Evolutionary conservation across 92 coral and sea anemone species (phyloP).

Genomic region (Pocillopora grandis): DNA sequence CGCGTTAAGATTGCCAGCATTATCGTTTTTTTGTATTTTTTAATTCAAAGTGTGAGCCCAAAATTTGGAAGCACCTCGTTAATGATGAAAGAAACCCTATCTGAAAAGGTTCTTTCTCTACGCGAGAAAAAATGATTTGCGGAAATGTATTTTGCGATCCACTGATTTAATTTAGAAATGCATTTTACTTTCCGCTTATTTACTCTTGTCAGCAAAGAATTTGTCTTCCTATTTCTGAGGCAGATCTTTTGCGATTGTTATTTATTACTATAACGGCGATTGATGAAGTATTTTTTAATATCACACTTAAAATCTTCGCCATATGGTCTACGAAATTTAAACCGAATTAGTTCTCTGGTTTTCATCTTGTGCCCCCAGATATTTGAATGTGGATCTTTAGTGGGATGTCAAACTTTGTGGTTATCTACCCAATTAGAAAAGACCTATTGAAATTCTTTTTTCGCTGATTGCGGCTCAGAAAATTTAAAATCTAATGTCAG

Average conservation of each 20-base stretch:
- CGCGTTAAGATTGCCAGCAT: too few relatives aligned
- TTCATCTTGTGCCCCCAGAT: background rate
- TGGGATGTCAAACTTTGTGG: conserved; percentile 3
- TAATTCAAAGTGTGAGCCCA: background rate
- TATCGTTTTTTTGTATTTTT: background rate
- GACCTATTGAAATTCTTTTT: background rate
- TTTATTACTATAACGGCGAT: background rate
- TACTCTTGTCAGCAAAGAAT: background rate
- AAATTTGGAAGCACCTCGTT: background rate
- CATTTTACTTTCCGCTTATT: conserved; percentile 20
- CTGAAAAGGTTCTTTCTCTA: background rate
- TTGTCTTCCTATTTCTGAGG: background rate
- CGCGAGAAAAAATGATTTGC: background rate
- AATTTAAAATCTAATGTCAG: background rate
- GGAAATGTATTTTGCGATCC: background rate
- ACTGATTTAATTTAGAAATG: conserved; percentile 23
- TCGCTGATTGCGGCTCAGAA: background rate
- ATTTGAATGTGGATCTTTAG: conserved; percentile 25
- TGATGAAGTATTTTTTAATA: background rate
- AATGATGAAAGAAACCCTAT: background rate
- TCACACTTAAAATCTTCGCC: conserved; percentile 4
- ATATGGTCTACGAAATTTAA: background rate
- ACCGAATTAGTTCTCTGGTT: background rate
- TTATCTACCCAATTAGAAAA: conserved; percentile 12
- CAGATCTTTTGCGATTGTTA: background rate